Conservation (phyloP, 2,113 vertebrate species). For the Agapornis roseicollis region DNA sequence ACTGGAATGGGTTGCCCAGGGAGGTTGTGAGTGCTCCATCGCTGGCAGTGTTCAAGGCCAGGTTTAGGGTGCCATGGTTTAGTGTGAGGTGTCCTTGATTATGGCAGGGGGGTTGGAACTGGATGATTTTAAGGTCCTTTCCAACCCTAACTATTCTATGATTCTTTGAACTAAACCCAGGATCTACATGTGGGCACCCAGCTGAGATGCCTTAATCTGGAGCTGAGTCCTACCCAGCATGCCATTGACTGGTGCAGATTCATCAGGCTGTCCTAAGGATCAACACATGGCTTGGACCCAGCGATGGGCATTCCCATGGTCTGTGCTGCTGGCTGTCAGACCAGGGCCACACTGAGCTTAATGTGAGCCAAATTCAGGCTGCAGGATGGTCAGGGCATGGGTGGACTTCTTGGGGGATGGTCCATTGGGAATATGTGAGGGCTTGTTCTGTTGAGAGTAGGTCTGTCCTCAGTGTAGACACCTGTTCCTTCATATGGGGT, state of each 20-base stretch:
- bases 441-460: background rate
- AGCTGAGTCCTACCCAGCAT: background rate
- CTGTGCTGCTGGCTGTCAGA: background rate
- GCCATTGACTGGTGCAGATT: background rate
- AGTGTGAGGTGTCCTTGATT: too few species aligned
- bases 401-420: background rate
- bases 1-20: too few species aligned
- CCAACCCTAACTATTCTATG: too few species aligned
- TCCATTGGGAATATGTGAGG: background rate
- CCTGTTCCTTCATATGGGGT: rapidly evolving
- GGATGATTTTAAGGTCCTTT: too few species aligned
- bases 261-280: background rate
- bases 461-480: background rate
- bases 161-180: too few species aligned
- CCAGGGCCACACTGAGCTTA: background rate
- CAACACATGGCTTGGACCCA: background rate
- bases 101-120: too few species aligned
- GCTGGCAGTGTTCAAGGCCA: too few species aligned
- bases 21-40: too few species aligned
- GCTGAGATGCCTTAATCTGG: background rate
- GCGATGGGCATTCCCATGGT: background rate
- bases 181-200: background rate
- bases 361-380: background rate
- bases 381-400: background rate
- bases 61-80: too few species aligned